Evolutionary conservation across 2,113 vertebrate genomes (phyloP).

Genomic region (Ardeotis arabs): DNA sequence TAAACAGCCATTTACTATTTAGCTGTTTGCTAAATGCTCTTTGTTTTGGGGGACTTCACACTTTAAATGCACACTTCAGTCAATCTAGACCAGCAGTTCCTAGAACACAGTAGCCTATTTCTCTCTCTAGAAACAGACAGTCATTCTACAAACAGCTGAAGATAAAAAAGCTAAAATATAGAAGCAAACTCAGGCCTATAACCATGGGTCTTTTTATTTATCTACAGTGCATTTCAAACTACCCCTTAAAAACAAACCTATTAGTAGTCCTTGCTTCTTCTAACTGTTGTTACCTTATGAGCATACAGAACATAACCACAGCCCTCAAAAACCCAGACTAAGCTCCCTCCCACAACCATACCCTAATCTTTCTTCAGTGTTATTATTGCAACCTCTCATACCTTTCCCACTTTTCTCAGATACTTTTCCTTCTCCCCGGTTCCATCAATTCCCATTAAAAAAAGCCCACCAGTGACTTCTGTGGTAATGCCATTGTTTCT

Average conservation of each 20-base stretch:
- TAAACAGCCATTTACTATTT: background rate
- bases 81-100: background rate
- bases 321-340: background rate
- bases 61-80: background rate
- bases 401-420: background rate
- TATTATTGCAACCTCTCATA: background rate
- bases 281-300: background rate
- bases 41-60: slow-evolving; percentile 9
- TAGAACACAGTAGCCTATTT: slow-evolving; percentile 38
- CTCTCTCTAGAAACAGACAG: background rate
- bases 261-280: background rate
- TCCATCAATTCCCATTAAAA: background rate
- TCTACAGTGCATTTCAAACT: background rate
- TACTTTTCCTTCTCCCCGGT: background rate
- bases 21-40: background rate
- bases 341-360: background rate
- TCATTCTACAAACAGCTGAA: background rate
- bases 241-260: background rate
- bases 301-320: background rate
- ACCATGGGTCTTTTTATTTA: background rate
- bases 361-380: background rate
- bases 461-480: background rate
- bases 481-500: background rate
- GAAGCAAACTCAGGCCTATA: background rate
- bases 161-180: background rate